Evolutionary conservation across 1,140 invertebrate genomes (phyloP).

Genomic region (Magallana gigas): DNA sequence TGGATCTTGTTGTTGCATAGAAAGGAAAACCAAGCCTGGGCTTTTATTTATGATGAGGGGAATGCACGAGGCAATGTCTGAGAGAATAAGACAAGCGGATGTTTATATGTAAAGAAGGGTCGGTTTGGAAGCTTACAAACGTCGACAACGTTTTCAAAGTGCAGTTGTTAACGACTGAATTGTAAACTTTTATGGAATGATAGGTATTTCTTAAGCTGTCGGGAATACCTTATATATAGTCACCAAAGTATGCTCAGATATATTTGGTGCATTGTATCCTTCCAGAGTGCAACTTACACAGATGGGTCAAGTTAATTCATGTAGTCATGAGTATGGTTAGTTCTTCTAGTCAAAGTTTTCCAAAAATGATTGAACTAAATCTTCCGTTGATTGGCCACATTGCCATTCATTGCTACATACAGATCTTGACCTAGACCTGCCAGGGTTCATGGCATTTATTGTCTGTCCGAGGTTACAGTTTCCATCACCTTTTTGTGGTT

Average conservation of each 20-base stretch:
- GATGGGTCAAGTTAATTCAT: too few relatives aligned
- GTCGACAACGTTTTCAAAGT: slow-evolving; percentile 24
- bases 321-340: too few relatives aligned
- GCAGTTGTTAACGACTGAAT: neutral
- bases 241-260: neutral
- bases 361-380: too few relatives aligned
- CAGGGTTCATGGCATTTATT: too few relatives aligned
- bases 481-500: too few relatives aligned
- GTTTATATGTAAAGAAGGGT: neutral
- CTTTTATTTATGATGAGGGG: neutral
- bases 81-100: slow-evolving; percentile 9
- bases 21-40: neutral
- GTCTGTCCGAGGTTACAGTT: too few relatives aligned
- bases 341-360: too few relatives aligned
- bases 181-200: slow-evolving; percentile 18
- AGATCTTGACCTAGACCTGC: too few relatives aligned
- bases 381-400: too few relatives aligned
- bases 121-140: slow-evolving; percentile 19
- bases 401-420: too few relatives aligned
- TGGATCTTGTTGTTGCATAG: too few relatives aligned
- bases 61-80: neutral
- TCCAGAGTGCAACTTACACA: too few relatives aligned
- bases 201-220: slow-evolving; percentile 18
- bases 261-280: neutral
- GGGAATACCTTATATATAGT: neutral